phyloP scores from a whole-genome alignment of 2,797 vertebrate genomes.

The Cyclopterus lumpus region DNA sequence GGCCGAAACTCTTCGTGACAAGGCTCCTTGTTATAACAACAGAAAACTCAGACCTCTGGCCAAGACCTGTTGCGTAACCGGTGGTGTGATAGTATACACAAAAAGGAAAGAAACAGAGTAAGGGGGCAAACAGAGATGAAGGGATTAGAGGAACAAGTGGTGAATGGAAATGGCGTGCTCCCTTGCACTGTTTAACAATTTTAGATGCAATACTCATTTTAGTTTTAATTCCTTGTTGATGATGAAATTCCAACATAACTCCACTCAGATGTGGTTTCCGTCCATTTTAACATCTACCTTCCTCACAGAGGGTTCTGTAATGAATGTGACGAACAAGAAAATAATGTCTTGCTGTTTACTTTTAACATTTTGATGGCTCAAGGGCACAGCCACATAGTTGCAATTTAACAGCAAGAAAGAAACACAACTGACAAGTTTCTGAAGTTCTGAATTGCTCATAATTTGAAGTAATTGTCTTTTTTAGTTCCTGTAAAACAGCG shows the following conservation, averaged over 20 bases:
- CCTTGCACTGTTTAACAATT: neutral
- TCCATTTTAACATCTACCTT: neutral
- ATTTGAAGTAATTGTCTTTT: neutral
- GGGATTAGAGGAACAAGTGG: slow-evolving; percentile 1
- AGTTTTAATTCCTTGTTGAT: neutral
- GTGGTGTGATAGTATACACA: slow-evolving; percentile 68
- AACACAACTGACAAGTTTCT: neutral
- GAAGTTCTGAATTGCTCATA: neutral
- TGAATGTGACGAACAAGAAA: neutral
- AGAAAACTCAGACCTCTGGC: slow-evolving; percentile 68
- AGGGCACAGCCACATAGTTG: neutral
- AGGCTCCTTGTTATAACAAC: slow-evolving; percentile 73
- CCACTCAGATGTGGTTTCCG: neutral
- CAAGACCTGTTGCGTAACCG: slow-evolving; percentile 77
- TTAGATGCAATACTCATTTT: neutral
- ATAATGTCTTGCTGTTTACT: neutral
- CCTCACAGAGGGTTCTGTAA: neutral
- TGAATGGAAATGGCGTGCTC: neutral
- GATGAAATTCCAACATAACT: neutral
- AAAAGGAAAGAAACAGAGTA: slow-evolving; percentile 56
- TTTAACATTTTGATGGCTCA: neutral
- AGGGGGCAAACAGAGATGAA: slow-evolving; percentile 38
- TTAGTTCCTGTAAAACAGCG: neutral
- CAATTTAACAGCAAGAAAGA: neutral
- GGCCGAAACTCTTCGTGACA: slow-evolving; percentile 63